Evolutionary conservation across 1,140 invertebrate genomes (phyloP).

Genomic region (Drosophila murphyi): DNA sequence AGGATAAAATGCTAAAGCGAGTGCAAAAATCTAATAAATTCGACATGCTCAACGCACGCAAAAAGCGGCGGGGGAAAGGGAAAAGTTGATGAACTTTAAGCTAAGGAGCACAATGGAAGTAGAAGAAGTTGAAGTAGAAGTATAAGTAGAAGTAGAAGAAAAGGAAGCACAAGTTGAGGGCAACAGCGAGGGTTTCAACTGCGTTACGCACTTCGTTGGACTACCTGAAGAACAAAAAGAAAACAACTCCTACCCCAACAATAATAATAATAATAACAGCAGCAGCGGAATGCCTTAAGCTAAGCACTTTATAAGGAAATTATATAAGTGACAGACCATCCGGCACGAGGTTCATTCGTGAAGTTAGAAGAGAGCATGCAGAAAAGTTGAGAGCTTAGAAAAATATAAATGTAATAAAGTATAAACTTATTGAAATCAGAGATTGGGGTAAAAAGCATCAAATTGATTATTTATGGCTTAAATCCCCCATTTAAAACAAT

Average conservation of each 20-base stretch:
- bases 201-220: slow-evolving; percentile 36
- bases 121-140: not conserved
- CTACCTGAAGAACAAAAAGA: slow-evolving; percentile 40
- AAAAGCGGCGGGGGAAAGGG: slow-evolving; percentile 13
- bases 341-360: slow-evolving; percentile 10
- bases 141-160: not conserved
- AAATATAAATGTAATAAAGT: not conserved
- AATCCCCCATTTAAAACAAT: no score
- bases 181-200: not conserved
- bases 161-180: not conserved
- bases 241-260: slow-evolving; percentile 29
- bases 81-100: slow-evolving; percentile 76
- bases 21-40: slow-evolving; percentile 78
- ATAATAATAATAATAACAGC: slow-evolving; percentile 12
- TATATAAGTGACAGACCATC: slow-evolving; percentile 19
- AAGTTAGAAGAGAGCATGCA: slow-evolving; percentile 1
- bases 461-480: no score
- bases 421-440: no score
- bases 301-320: slow-evolving; percentile 31
- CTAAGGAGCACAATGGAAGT: slow-evolving; percentile 6
- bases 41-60: slow-evolving; percentile 15
- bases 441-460: no score
- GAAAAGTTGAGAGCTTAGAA: not conserved
- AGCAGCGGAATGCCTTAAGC: slow-evolving; percentile 31
- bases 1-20: slow-evolving; percentile 50